phyloP scores from a whole-genome alignment of 2,888 invertebrate species.

The Pyrrhosoma nymphula region DNA sequence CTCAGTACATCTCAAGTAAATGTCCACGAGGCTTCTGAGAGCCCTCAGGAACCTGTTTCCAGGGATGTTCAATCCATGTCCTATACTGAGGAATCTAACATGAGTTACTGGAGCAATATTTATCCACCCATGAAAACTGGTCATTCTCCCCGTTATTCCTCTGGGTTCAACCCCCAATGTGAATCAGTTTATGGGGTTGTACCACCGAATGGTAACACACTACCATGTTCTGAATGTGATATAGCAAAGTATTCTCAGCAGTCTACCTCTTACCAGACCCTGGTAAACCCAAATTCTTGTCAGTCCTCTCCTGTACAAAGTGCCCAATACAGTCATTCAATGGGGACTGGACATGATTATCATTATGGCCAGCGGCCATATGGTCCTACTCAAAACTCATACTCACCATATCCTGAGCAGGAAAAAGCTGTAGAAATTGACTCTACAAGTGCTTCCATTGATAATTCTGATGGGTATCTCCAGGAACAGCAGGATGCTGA shows the following conservation, averaged over 20 bases:
- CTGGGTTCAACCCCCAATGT: neutral
- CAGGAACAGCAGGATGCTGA: constrained; percentile 3
- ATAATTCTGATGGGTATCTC: neutral
- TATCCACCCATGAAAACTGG: neutral
- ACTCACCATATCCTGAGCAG: neutral
- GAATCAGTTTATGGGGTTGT: constrained; percentile 16
- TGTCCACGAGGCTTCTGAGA: neutral
- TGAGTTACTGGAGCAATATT: neutral
- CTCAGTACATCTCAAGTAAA: neutral
- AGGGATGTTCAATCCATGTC: neutral
- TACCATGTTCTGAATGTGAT: constrained; percentile 24
- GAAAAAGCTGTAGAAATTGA: neutral
- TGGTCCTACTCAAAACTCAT: neutral
- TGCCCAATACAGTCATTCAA: neutral
- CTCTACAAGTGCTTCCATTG: neutral
- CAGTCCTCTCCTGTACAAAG: neutral
- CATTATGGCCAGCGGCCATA: constrained; percentile 33
- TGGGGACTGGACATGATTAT: neutral
- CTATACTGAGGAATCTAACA: neutral
- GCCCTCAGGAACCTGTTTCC: neutral
- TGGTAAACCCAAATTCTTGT: neutral
- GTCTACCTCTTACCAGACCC: neutral
- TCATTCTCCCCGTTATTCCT: neutral
- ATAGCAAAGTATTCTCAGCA: neutral
- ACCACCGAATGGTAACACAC: neutral